phyloP scores from a whole-genome alignment of 2,888 invertebrate genomes.

The Troides helena region DNA sequence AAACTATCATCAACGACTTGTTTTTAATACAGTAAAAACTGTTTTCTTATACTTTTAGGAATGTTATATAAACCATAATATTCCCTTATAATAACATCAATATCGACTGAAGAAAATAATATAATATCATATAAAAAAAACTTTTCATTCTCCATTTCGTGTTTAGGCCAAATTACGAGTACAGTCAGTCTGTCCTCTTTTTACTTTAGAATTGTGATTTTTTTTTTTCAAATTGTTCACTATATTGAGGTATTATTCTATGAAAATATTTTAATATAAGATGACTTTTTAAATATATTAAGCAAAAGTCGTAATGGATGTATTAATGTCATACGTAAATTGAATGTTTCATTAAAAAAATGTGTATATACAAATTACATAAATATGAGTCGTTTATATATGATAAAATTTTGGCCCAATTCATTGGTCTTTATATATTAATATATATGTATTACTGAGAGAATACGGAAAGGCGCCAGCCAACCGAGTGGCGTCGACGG shows the following conservation, averaged over 20 bases:
- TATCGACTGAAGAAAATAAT: background rate
- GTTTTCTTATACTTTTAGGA: background rate
- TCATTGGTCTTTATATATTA: background rate
- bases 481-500: conserved; percentile 18
- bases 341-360: too few relatives aligned
- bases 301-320: too few relatives aligned
- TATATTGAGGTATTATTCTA: background rate
- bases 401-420: background rate
- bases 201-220: background rate
- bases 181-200: background rate
- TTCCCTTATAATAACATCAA: too few relatives aligned
- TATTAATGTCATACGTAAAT: too few relatives aligned
- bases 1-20: too few relatives aligned
- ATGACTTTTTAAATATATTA: background rate
- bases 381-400: too few relatives aligned
- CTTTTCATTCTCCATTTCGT: background rate
- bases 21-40: background rate
- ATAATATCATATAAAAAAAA: background rate
- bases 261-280: background rate
- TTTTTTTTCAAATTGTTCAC: background rate
- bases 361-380: too few relatives aligned
- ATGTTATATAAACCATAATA: too few relatives aligned
- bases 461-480: conserved; percentile 19
- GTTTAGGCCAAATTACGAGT: background rate
- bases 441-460: conserved; percentile 8